Conservation (phyloP, 1,140 invertebrate genomes). For the Drosophila persimilis region DNA sequence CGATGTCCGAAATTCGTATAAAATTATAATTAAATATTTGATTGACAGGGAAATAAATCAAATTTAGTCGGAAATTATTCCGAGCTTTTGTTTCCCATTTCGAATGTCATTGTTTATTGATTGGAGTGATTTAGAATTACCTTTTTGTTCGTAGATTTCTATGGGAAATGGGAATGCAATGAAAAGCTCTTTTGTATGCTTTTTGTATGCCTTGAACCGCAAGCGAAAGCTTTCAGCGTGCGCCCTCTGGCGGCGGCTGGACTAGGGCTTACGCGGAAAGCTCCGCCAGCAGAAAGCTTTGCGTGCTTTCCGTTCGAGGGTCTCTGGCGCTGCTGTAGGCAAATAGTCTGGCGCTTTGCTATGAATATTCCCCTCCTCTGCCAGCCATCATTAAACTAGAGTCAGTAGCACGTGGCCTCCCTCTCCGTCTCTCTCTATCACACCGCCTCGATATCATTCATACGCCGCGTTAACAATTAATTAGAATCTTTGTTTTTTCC, state of each 20-base stretch:
- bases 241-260: slow-evolving; percentile 40
- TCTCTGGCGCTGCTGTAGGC: slow-evolving; percentile 45
- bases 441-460: slow-evolving; percentile 13
- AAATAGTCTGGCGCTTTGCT: slow-evolving; percentile 51
- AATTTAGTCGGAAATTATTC: neutral
- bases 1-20: no score
- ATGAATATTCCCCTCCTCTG: no score
- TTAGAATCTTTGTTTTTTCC: slow-evolving; percentile 40
- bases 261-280: slow-evolving; percentile 16
- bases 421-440: neutral
- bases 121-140: no score
- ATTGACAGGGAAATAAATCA: slow-evolving; percentile 4
- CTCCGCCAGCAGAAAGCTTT: slow-evolving; percentile 38
- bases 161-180: neutral
- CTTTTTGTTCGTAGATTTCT: no score
- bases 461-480: slow-evolving; percentile 57
- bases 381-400: neutral
- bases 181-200: slow-evolving; percentile 12
- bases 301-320: neutral
- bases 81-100: neutral
- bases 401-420: slow-evolving; percentile 48
- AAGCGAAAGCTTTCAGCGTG: slow-evolving; percentile 13
- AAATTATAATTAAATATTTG: slow-evolving; percentile 1
- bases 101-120: no score
- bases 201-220: neutral